Base-by-base conservation (phyloP, 2,113 vertebrate species). In the Larimichthys polyactis region DNA sequence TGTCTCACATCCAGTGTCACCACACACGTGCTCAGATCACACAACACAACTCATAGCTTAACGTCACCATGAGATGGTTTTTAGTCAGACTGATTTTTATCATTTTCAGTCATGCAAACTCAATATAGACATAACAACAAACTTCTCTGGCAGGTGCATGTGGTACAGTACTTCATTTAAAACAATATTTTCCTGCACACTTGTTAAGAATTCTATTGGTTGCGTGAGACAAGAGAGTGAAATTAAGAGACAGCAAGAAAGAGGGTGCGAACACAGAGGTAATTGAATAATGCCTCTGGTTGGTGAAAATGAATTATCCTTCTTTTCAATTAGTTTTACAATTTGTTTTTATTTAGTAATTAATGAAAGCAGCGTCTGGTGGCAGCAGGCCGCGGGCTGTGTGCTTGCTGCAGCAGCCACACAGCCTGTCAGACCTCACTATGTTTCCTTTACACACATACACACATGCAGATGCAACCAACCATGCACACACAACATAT, bases 271-370 rank as follows among this genome's bases (percentile, higher is more conserved):
- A 89, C 71, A 76, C 75, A 75, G 85, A 86, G 87, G 91, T 94
- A 95, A 95, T 93, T 95, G 93, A 95, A 94, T 94, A 92, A 93
- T 90, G 94, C 94, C 94, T 91, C 90, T 94, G 94, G 94, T 94
- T 86, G 88, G 86, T 92, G 86, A 86, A 92, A 95, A 95, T 95
- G 89, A 95, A 95, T 95, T 94, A 94, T 90, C 92, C 90, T 92
- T 90, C 91, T 93, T 94, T 95, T 95, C 94, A 96, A 95, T 95
- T 95, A 95, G 94, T 94, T 96, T 94, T 91, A 95, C 94, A 92
- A 94, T 95, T 96, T 91, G 93, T 96, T 95, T 95, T 95, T 95
- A 96, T 95, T 96, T 95, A 94, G 92, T 95, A 95, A 96, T 96
- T 94, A 95, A 95, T 95, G 91, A 93, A 93, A 95, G 90, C 94